phyloP scores from a whole-genome alignment of 1,140 invertebrate genomes.

The Phthorimaea operculella region DNA sequence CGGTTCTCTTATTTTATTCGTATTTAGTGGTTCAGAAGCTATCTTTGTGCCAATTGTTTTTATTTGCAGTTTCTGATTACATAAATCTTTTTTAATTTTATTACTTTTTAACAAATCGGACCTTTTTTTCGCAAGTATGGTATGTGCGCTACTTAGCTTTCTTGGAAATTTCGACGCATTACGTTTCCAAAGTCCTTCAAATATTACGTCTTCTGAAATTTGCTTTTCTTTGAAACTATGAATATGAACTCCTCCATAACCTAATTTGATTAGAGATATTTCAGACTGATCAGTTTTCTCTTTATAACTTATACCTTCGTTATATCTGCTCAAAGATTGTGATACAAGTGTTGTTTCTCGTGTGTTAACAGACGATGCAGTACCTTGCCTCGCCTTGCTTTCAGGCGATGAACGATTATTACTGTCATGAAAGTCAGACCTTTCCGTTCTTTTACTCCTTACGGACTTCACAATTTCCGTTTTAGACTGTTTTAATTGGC shows the following conservation, averaged over 20 bases:
- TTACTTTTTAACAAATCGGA: conserved; percentile 3
- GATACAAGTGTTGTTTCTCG: conserved; percentile 13
- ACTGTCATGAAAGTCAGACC: conserved; percentile 13
- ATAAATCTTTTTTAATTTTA: conserved; percentile 10
- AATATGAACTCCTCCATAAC: conserved; percentile 43
- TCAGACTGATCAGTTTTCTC: no score
- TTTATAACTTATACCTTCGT: conserved; percentile 8
- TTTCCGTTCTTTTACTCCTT: conserved; percentile 20
- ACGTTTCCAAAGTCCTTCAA: conserved; percentile 51
- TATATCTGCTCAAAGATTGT: conserved; percentile 14
- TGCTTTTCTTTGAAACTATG: conserved; percentile 47
- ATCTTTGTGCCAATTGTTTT: conserved; percentile 5
- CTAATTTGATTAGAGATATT: conserved; percentile 16
- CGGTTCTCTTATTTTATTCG: conserved; percentile 14
- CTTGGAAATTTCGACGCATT: conserved; percentile 15
- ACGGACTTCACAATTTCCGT: conserved; percentile 22
- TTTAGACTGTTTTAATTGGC: conserved; percentile 7
- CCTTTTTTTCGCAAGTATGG: conserved; percentile 17
- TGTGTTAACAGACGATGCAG: conserved; percentile 13
- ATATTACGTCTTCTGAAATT: conserved; percentile 47
- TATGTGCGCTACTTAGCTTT: conserved; percentile 20
- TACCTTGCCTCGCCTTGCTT: conserved; percentile 12
- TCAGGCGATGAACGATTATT: conserved; percentile 16
- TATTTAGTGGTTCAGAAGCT: no score
- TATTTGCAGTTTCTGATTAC: conserved; percentile 17